phyloP scores from a whole-genome alignment of 2,113 vertebrate species.

The Desmodus rotundus region DNA sequence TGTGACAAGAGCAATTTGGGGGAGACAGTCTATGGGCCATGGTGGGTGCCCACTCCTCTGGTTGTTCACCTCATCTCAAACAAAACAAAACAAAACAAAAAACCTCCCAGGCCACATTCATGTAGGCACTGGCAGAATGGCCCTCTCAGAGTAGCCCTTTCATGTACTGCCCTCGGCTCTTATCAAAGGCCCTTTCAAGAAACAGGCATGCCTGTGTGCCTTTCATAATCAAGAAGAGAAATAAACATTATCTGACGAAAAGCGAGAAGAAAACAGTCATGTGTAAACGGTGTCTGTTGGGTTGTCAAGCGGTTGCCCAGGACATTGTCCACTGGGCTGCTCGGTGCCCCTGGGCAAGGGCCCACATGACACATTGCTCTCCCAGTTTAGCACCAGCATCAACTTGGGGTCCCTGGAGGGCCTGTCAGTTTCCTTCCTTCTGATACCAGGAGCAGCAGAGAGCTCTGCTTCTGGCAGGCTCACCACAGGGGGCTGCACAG shows the following conservation, averaged over 20 bases:
- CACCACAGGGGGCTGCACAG: neutral
- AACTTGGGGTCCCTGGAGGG: constrained; percentile 32
- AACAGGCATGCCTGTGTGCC: constrained; percentile 68
- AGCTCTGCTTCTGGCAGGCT: neutral
- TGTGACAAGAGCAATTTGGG: neutral
- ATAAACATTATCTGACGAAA: constrained; percentile 72
- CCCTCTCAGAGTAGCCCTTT: constrained; percentile 35
- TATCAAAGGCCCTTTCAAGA: constrained; percentile 73
- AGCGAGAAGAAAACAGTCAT: constrained; percentile 59
- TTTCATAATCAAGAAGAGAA: constrained; percentile 73
- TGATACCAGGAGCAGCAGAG: constrained; percentile 36
- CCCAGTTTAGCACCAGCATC: constrained; percentile 52
- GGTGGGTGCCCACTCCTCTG: neutral
- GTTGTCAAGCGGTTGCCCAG: constrained; percentile 62
- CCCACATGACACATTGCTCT: constrained; percentile 36
- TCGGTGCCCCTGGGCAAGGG: constrained; percentile 10
- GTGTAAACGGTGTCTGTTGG: constrained; percentile 66
- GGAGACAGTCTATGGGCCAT: neutral
- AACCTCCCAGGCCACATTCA: constrained; percentile 13
- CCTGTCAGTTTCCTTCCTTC: constrained; percentile 45
- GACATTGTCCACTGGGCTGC: constrained; percentile 65
- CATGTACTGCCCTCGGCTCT: constrained; percentile 64
- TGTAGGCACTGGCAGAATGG: constrained; percentile 56
- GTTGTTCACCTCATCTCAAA: constrained; percentile 56
- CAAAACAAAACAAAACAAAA: constrained; percentile 40